A percentile compares a stretch with the other conserved stretches of the same genome.
Conservation (phyloP, 92 coral and sea anemone species). For the Pocillopora grandis region DNA sequence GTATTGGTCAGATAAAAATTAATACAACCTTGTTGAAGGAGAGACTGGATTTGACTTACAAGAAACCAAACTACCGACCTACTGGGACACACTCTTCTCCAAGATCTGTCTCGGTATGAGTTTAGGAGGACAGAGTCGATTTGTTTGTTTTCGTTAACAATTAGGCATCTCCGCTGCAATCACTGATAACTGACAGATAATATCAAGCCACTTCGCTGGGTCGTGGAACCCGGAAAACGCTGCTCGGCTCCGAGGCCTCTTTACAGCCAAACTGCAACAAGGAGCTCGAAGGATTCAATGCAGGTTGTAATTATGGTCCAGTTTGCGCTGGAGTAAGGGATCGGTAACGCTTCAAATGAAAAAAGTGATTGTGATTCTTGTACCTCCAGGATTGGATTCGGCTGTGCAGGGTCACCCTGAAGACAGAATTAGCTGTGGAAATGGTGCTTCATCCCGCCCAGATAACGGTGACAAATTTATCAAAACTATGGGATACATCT, state of each 20-base stretch:
- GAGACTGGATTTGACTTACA: slow-evolving; percentile 11
- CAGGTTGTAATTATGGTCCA: not conserved
- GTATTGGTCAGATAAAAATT: slow-evolving; percentile 11
- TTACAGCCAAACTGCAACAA: slow-evolving; percentile 21
- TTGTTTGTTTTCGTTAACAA: not conserved
- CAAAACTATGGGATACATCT: not conserved
- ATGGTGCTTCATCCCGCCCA: slow-evolving; percentile 3
- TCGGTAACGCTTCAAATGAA: slow-evolving; percentile 44
- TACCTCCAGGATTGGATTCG: slow-evolving; percentile 63
- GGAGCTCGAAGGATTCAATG: not conserved
- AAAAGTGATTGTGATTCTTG: slow-evolving; percentile 13
- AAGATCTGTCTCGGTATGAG: slow-evolving; percentile 32
- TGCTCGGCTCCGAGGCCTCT: not conserved
- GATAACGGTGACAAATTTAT: not conserved
- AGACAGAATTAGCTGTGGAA: slow-evolving; percentile 55
- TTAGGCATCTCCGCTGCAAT: not conserved
- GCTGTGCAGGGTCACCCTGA: slow-evolving; percentile 54
- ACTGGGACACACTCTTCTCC: slow-evolving; percentile 25
- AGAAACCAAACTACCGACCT: slow-evolving; percentile 28
- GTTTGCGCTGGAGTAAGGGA: slow-evolving; percentile 17
- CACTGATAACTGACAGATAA: slow-evolving; percentile 2
- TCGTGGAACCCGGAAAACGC: not conserved
- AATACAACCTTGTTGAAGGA: slow-evolving; percentile 8
- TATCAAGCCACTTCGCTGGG: not conserved
- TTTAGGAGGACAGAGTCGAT: not conserved